These are phyloP conservation scores for Agriopis marginaria DNA, from an alignment of 2,888 invertebrate genomes.

Conservation along the genomic window DNA sequence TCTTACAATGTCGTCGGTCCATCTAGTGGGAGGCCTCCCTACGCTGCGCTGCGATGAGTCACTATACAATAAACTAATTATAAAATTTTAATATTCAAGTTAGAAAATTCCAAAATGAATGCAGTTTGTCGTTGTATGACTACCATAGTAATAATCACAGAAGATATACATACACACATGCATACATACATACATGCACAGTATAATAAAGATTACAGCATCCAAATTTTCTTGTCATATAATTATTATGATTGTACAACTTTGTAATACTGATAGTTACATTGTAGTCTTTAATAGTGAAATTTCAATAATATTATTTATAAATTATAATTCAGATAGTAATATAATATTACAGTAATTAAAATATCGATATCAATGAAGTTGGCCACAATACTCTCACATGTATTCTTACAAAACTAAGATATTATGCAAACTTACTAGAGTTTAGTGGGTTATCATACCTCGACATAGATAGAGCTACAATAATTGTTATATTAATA, in stretches of 20 bases:
- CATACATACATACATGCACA: too few relatives aligned
- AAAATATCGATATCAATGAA: conserved; percentile 3
- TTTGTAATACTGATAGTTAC: background rate
- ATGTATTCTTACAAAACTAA: background rate
- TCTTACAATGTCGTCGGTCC: too few relatives aligned
- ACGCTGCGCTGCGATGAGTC: too few relatives aligned
- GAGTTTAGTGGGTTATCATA: conserved; percentile 18
- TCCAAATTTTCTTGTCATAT: background rate
- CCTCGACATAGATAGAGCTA: conserved; percentile 8
- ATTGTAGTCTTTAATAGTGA: background rate
- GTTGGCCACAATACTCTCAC: background rate
- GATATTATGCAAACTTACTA: background rate
- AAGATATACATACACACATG: too few relatives aligned
- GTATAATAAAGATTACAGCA: background rate
- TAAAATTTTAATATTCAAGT: too few relatives aligned
- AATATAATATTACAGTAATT: background rate
- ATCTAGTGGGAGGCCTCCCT: too few relatives aligned
- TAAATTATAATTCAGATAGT: background rate
- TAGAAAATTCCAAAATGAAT: too few relatives aligned
- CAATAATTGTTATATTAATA: background rate
- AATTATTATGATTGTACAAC: background rate
- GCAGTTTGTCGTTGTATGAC: too few relatives aligned
- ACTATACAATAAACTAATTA: too few relatives aligned
- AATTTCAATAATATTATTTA: background rate
- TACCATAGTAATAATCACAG: too few relatives aligned